Conservation (phyloP, 2,888 invertebrate genomes). For the Coenonympha glycerion region DNA sequence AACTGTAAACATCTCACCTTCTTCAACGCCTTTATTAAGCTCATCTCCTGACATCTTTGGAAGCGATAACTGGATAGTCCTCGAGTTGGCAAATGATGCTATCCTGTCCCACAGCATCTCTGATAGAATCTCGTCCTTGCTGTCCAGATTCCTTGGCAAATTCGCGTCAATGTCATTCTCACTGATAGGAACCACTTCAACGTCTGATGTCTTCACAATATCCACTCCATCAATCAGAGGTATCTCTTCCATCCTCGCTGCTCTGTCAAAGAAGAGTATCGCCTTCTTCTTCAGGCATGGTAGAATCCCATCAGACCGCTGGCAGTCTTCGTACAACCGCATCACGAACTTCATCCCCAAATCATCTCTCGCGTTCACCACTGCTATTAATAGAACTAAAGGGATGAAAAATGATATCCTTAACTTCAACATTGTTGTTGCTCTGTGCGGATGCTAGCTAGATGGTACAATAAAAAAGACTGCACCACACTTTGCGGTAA, state of each 20-base stretch:
- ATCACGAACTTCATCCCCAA: conserved; percentile 80
- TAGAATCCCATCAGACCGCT: conserved; percentile 80
- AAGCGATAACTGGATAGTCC: conserved; percentile 84
- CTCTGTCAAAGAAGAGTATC: conserved; percentile 84
- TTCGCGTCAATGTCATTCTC: conserved; percentile 83
- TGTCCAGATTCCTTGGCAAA: conserved; percentile 79
- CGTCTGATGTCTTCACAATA: conserved; percentile 74
- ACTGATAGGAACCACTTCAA: conserved; percentile 64
- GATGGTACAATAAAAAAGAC: conserved; percentile 71
- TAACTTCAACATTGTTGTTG: conserved; percentile 42
- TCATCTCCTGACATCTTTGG: conserved; percentile 83
- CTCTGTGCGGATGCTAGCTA: conserved; percentile 39
- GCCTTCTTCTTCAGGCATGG: conserved; percentile 89
- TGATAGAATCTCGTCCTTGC: conserved; percentile 80
- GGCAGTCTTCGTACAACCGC: conserved; percentile 87
- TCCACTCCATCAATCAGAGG: conserved; percentile 79
- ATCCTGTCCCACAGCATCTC: conserved; percentile 82
- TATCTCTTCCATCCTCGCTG: conserved; percentile 81
- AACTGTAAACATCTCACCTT: conserved; percentile 77
- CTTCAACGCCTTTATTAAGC: conserved; percentile 82
- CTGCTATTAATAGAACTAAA: conserved; percentile 37
- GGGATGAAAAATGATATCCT: too few species aligned
- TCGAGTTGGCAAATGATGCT: conserved; percentile 82
- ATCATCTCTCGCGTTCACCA: conserved; percentile 48
- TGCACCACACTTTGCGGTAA: conserved; percentile 49